Percentiles rank a stretch among this genome's conserved stretches.
These are phyloP conservation scores for Malacoraja senta DNA, from an alignment of 2,797 vertebrate genomes.

Conservation along the genomic window DNA sequence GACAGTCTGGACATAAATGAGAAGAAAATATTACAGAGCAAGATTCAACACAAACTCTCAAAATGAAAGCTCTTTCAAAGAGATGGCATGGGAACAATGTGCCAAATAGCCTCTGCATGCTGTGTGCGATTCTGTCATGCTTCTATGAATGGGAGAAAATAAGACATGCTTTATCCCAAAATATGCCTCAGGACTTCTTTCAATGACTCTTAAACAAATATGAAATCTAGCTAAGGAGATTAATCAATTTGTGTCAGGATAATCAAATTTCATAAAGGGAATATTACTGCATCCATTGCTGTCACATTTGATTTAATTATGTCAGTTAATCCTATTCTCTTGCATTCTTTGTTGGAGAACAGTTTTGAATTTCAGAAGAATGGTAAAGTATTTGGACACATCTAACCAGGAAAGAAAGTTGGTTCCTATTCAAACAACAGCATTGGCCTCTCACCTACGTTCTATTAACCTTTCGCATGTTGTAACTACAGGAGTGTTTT, in stretches of 20 bases:
- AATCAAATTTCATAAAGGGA: conserved; percentile 35
- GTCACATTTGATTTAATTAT: conserved; percentile 28
- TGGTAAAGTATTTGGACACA: not conserved
- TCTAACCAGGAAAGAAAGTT: not conserved
- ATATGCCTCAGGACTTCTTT: not conserved
- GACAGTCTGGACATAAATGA: not conserved
- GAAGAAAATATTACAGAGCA: not conserved
- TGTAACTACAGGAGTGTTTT: not conserved
- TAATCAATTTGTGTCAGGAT: conserved; percentile 32
- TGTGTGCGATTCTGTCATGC: not conserved
- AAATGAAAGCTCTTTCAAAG: not conserved
- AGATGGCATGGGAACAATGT: not conserved
- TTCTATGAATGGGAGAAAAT: not conserved
- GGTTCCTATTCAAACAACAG: not conserved
- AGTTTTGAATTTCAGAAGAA: no score
- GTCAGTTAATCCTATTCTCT: conserved; percentile 12
- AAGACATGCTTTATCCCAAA: not conserved
- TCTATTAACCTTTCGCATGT: not conserved
- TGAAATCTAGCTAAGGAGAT: conserved; percentile 7
- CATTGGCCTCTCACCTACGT: not conserved
- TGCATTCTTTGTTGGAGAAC: not conserved
- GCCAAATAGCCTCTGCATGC: not conserved
- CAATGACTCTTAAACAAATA: not conserved
- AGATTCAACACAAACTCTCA: not conserved
- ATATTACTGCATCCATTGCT: conserved; percentile 34